These are phyloP conservation scores for Anadara kagoshimensis DNA, from an alignment of 1,140 invertebrate species.

Conservation along the genomic window DNA sequence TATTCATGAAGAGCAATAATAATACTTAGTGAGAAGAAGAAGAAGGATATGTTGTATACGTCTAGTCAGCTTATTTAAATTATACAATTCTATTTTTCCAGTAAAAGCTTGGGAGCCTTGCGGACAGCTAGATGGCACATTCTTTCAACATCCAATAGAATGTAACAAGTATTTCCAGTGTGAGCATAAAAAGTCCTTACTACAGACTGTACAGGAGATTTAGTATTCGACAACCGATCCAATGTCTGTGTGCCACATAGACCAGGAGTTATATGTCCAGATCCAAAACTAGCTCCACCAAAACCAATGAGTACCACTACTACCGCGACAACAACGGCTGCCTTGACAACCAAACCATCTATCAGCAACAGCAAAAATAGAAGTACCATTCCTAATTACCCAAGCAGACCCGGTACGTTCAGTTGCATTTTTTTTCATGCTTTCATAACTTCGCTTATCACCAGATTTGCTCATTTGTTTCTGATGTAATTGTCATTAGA, in stretches of 20 bases:
- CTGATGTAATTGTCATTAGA: too few species aligned
- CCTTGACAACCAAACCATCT: not conserved
- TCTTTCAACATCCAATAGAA: conserved; percentile 33
- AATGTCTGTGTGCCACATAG: conserved; percentile 36
- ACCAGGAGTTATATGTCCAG: conserved; percentile 27
- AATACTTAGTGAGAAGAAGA: too few species aligned
- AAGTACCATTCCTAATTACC: conserved; percentile 21
- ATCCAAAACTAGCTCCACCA: conserved; percentile 22
- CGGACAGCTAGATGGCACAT: conserved; percentile 17
- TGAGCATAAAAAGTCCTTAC: conserved; percentile 26
- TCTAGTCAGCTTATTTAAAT: too few species aligned
- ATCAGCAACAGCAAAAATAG: conserved; percentile 5
- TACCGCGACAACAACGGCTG: not conserved
- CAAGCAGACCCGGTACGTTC: conserved; percentile 26
- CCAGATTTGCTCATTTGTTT: too few species aligned
- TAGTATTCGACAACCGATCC: conserved; percentile 30
- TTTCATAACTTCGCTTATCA: too few species aligned
- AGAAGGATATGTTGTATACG: too few species aligned
- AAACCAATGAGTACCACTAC: conserved; percentile 14
- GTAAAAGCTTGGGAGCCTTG: conserved; percentile 38
- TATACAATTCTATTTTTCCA: too few species aligned
- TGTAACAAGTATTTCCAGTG: conserved; percentile 44
- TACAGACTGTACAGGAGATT: conserved; percentile 31
- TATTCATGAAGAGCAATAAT: too few species aligned
- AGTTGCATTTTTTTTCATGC: too few species aligned